Conservation (phyloP, 2,113 vertebrate genomes). For the Raja brachyura region DNA sequence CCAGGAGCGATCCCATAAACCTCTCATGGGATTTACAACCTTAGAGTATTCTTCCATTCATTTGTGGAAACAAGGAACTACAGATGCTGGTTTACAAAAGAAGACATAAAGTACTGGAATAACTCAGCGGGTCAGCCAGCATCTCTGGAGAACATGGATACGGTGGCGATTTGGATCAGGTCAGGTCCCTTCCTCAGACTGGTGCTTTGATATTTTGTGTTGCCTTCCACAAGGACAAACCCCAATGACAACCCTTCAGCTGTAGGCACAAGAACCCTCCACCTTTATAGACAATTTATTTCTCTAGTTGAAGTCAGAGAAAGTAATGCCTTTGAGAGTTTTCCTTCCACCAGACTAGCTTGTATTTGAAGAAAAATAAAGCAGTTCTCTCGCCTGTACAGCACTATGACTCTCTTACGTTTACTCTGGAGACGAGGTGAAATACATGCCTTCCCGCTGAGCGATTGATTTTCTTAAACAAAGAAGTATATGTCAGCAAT, state of each 20-base stretch:
- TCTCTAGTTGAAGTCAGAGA: background rate
- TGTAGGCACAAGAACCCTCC: too few species aligned
- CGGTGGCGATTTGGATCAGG: too few species aligned
- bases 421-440: background rate
- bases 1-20: background rate
- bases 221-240: background rate
- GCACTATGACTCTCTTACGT: background rate
- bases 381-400: background rate
- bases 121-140: too few species aligned
- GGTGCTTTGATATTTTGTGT: background rate
- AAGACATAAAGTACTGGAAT: too few species aligned
- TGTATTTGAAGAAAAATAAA: background rate
- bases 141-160: too few species aligned
- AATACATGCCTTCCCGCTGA: background rate
- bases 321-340: background rate
- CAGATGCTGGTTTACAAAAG: too few species aligned
- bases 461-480: too few species aligned
- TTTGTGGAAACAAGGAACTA: too few species aligned
- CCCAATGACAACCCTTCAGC: background rate
- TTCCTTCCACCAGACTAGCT: background rate
- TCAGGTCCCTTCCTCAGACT: too few species aligned
- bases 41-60: background rate
- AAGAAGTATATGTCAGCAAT: background rate
- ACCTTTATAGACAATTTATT: background rate
- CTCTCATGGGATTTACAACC: background rate